These are phyloP conservation scores for Scaptodrosophila lebanonensis DNA, from an alignment of 1,140 invertebrate genomes.

Conservation along the genomic window DNA sequence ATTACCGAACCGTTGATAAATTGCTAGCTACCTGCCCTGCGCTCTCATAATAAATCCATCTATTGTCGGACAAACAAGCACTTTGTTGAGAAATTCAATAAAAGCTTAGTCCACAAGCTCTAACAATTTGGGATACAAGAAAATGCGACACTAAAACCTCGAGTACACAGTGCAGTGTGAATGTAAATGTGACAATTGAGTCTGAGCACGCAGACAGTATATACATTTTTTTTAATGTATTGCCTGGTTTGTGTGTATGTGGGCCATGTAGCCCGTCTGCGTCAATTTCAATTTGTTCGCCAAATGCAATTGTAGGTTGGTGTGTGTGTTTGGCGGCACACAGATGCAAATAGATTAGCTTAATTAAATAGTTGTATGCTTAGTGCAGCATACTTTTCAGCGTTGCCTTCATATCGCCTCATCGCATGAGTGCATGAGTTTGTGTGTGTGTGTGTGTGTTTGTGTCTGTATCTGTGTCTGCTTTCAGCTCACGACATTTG, in stretches of 20 bases:
- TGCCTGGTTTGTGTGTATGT: conserved; percentile 17
- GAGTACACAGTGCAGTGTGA: conserved; percentile 24
- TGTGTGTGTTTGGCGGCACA: neutral
- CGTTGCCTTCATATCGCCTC: conserved; percentile 2
- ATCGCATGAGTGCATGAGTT: too few relatives aligned
- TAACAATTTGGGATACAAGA: too few relatives aligned
- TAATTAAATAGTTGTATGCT: conserved; percentile 53
- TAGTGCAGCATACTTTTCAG: conserved; percentile 18
- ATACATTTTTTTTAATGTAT: conserved; percentile 14
- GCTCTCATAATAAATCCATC: conserved; percentile 6
- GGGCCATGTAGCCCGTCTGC: conserved; percentile 9
- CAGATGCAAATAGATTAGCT: conserved; percentile 52
- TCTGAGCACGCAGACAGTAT: neutral
- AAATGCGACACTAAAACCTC: conserved; percentile 14
- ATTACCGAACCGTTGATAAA: too few relatives aligned
- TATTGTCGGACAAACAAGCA: conserved; percentile 36
- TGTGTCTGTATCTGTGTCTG: neutral
- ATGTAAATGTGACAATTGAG: conserved; percentile 15
- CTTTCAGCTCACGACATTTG: neutral
- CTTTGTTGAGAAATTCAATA: conserved; percentile 38
- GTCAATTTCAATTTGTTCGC: neutral
- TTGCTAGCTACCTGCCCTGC: too few relatives aligned
- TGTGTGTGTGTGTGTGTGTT: neutral
- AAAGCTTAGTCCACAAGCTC: too few relatives aligned
- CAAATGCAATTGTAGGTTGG: neutral